Percentiles rank a stretch among this genome's conserved stretches.
Evolutionary conservation across 1,140 invertebrate species (phyloP).

Genomic region (Caligus rogercresseyi): DNA sequence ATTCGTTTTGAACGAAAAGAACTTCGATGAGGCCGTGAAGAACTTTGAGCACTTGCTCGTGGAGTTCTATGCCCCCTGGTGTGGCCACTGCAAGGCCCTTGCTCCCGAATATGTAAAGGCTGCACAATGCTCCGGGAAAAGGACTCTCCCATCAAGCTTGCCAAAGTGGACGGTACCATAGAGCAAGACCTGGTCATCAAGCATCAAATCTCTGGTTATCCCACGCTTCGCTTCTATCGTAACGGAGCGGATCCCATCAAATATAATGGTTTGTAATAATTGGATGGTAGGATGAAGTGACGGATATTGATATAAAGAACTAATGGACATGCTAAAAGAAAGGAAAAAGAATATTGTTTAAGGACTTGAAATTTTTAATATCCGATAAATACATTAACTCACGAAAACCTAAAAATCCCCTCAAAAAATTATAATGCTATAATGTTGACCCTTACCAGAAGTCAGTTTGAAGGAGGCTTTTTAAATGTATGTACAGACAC

Average conservation of each 20-base stretch:
- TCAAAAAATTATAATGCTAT: too few relatives aligned
- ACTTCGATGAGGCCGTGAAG: constrained; percentile 57
- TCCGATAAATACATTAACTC: too few relatives aligned
- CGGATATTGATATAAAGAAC: too few relatives aligned
- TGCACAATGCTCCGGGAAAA: constrained; percentile 57
- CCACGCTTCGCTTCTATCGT: constrained; percentile 93
- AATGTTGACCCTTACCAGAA: too few relatives aligned
- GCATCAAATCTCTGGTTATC: constrained; percentile 74
- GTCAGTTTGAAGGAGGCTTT: too few relatives aligned
- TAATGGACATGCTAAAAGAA: too few relatives aligned
- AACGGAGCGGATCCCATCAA: constrained; percentile 6
- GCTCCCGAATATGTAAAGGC: constrained; percentile 93
- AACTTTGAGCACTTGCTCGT: constrained; percentile 66
- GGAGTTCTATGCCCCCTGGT: constrained; percentile 63
- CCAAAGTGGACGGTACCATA: constrained; percentile 89
- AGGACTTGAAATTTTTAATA: too few relatives aligned
- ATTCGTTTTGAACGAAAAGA: constrained; percentile 64
- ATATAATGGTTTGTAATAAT: neutral
- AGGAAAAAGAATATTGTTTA: too few relatives aligned
- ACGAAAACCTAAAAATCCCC: too few relatives aligned
- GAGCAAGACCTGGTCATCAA: constrained; percentile 76
- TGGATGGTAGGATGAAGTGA: neutral
- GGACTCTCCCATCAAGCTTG: constrained; percentile 67
- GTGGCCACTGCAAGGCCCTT: constrained; percentile 38
- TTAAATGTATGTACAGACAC: too few relatives aligned